A percentile compares a stretch with the other conserved stretches of the same genome.
Evolutionary conservation across 2,797 vertebrate species (phyloP).

Genomic region (Triplophysa bombifrons): DNA sequence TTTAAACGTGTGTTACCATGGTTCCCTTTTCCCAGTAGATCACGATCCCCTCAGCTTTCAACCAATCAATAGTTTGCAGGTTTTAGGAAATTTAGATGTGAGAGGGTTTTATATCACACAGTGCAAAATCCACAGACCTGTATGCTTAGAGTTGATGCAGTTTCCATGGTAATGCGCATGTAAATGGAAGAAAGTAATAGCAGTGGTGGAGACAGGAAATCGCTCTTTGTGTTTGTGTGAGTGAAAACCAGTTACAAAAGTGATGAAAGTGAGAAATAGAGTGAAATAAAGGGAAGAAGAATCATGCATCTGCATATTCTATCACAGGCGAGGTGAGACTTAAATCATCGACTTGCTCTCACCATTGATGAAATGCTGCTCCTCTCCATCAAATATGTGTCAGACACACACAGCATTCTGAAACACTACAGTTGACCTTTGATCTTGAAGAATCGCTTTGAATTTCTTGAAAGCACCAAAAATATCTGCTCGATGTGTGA

Average conservation of each 20-base stretch:
- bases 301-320: neutral
- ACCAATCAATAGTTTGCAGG: conserved; percentile 47
- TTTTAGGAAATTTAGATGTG: conserved; percentile 50
- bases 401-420: conserved; percentile 16
- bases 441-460: conserved; percentile 11
- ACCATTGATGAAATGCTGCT: conserved; percentile 41
- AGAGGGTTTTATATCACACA: conserved; percentile 48
- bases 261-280: conserved; percentile 41
- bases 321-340: conserved; percentile 32
- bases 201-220: conserved; percentile 21
- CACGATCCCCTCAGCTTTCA: conserved; percentile 7
- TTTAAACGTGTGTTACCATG: conserved; percentile 30
- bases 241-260: neutral
- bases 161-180: conserved; percentile 58
- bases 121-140: conserved; percentile 24
- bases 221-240: conserved; percentile 2
- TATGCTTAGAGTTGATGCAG: conserved; percentile 47
- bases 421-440: conserved; percentile 43
- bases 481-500: conserved; percentile 10
- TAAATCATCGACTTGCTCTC: conserved; percentile 28
- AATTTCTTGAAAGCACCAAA: conserved; percentile 36
- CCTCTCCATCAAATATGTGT: conserved; percentile 49
- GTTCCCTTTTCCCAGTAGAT: conserved; percentile 34
- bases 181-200: conserved; percentile 29
- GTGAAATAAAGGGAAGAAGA: conserved; percentile 25